phyloP scores from a whole-genome alignment of 2,797 vertebrate genomes.

The Artibeus jamaicensis region DNA sequence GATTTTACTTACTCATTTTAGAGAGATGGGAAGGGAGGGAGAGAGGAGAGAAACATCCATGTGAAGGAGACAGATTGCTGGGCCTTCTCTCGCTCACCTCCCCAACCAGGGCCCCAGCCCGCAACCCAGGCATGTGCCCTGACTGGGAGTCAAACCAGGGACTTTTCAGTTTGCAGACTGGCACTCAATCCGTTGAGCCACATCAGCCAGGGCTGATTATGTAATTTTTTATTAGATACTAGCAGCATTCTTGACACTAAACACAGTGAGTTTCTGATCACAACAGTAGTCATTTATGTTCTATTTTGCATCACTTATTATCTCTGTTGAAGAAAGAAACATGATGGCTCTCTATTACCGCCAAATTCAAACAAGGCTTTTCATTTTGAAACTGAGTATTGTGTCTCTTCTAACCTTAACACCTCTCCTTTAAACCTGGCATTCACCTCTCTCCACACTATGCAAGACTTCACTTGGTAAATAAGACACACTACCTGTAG shows the following conservation, averaged over 20 bases:
- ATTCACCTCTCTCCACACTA: neutral
- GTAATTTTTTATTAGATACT: conserved; percentile 21
- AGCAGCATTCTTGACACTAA: conserved; percentile 53
- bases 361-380: conserved; percentile 33
- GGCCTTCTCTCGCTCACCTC: neutral
- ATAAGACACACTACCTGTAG: accelerated
- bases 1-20: neutral
- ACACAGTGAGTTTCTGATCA: conserved; percentile 58
- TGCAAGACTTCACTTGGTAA: neutral
- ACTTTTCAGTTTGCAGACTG: no score
- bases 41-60: neutral
- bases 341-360: conserved; percentile 53
- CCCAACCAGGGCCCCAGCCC: neutral
- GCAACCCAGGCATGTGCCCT: no score
- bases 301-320: conserved; percentile 62
- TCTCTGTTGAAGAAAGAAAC: conserved; percentile 45
- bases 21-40: neutral
- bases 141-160: neutral
- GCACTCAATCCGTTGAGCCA: no score
- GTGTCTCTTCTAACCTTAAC: neutral
- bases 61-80: neutral
- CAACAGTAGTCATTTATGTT: conserved; percentile 57
- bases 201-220: neutral
- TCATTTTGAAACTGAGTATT: conserved; percentile 14
- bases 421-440: neutral